phyloP scores from a whole-genome alignment of 2,888 invertebrate genomes.

The Brachynemurus nebulosus region DNA sequence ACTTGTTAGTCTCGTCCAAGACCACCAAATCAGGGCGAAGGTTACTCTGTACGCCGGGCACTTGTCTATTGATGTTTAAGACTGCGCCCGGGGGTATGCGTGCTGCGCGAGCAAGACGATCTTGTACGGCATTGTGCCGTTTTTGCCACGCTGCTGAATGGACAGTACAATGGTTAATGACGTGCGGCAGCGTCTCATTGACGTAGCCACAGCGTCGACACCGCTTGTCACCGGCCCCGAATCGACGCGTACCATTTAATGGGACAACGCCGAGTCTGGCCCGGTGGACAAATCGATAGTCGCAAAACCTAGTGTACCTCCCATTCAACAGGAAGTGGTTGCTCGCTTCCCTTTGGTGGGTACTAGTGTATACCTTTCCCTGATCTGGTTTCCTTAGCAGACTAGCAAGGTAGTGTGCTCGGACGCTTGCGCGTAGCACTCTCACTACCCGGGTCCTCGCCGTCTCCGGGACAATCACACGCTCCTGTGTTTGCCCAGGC shows the following conservation, averaged over 20 bases:
- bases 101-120: slow-evolving; percentile 16
- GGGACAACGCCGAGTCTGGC: slow-evolving; percentile 20
- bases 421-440: slow-evolving; percentile 3
- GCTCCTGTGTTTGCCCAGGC: slow-evolving; percentile 13
- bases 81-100: slow-evolving; percentile 9
- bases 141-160: slow-evolving; percentile 22
- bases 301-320: slow-evolving; percentile 23
- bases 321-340: slow-evolving; percentile 23
- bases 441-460: slow-evolving; percentile 5
- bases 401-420: slow-evolving; percentile 2
- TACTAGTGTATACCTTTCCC: slow-evolving; percentile 20
- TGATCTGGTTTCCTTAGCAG: slow-evolving; percentile 18
- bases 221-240: slow-evolving; percentile 9
- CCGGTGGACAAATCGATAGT: slow-evolving; percentile 29
- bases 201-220: slow-evolving; percentile 21
- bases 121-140: slow-evolving; percentile 20
- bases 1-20: slow-evolving; percentile 15
- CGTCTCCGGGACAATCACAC: slow-evolving; percentile 12
- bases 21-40: slow-evolving; percentile 20
- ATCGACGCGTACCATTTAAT: slow-evolving; percentile 13
- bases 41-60: slow-evolving; percentile 11
- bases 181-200: slow-evolving; percentile 25
- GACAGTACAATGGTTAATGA: slow-evolving; percentile 24
- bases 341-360: slow-evolving; percentile 12
- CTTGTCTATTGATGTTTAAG: slow-evolving; percentile 13